Conservation (phyloP, 1,140 invertebrate species). For the Hyles vespertilio region DNA sequence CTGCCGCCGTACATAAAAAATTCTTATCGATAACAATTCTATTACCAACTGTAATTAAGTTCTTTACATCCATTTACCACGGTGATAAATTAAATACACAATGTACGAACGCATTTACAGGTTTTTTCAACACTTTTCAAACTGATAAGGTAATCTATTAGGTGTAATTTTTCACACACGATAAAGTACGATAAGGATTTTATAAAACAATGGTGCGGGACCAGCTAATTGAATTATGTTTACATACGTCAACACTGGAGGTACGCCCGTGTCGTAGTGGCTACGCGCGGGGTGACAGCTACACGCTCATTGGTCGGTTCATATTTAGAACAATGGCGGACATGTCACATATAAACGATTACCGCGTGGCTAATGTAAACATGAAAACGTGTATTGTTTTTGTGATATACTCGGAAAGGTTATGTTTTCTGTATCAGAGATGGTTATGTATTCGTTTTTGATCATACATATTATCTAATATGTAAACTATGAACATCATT, state of each 20-base stretch:
- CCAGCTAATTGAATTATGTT: conserved; percentile 61
- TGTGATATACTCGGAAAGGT: not conserved
- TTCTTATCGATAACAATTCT: too few relatives aligned
- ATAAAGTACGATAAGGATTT: conserved; percentile 36
- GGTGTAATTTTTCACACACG: conserved; percentile 36
- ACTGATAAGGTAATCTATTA: conserved; percentile 45
- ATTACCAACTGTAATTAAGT: too few relatives aligned
- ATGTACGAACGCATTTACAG: conserved; percentile 8
- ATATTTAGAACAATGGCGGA: conserved; percentile 36
- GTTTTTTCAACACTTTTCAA: conserved; percentile 20
- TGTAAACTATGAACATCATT: too few relatives aligned
- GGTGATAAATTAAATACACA: too few relatives aligned
- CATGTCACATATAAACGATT: conserved; percentile 13
- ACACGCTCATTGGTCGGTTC: conserved; percentile 34
- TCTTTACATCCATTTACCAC: too few relatives aligned
- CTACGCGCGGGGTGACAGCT: conserved; percentile 9
- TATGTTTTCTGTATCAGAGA: too few relatives aligned
- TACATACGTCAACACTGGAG: conserved; percentile 29
- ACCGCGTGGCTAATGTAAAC: conserved; percentile 6
- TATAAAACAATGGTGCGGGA: not conserved
- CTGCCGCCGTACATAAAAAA: too few relatives aligned
- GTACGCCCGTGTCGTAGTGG: conserved; percentile 22
- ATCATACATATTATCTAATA: too few relatives aligned
- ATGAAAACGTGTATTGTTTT: not conserved
- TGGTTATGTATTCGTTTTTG: too few relatives aligned